Evolutionary conservation across 2,113 vertebrate genomes (phyloP).

Genomic region (Perccottus glenii): DNA sequence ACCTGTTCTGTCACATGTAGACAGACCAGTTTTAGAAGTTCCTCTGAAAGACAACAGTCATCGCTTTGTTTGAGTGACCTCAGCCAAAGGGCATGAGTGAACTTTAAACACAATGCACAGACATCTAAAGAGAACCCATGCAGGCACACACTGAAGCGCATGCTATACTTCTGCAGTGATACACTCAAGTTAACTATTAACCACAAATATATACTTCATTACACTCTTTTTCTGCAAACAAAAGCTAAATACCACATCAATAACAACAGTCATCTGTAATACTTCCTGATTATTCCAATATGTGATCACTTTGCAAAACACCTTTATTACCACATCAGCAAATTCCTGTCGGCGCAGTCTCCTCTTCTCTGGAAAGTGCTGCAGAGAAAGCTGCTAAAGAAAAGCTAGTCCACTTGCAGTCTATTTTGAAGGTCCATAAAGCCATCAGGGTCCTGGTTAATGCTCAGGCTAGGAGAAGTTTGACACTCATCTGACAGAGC

Average conservation of each 20-base stretch:
- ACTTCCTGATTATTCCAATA: neutral
- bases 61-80: constrained; percentile 17
- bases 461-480: constrained; percentile 10
- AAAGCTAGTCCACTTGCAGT: constrained; percentile 27
- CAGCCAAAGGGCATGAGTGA: constrained; percentile 1
- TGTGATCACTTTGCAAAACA: constrained; percentile 40
- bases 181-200: constrained; percentile 4
- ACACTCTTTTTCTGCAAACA: constrained; percentile 6
- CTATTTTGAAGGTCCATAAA: constrained; percentile 23
- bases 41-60: constrained; percentile 12
- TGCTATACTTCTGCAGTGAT: neutral
- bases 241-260: constrained; percentile 10
- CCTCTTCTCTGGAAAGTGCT: constrained; percentile 45
- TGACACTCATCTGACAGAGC: constrained; percentile 16
- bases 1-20: constrained; percentile 26
- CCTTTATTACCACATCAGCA: constrained; percentile 41
- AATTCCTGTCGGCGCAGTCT: constrained; percentile 36
- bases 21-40: constrained; percentile 48
- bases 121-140: constrained; percentile 9
- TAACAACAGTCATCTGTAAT: constrained; percentile 5
- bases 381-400: constrained; percentile 41
- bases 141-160: neutral
- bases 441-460: constrained; percentile 15
- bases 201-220: constrained; percentile 2
- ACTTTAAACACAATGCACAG: constrained; percentile 5